Conservation (phyloP, 2,888 invertebrate genomes). For the Drosophila anomalata region DNA sequence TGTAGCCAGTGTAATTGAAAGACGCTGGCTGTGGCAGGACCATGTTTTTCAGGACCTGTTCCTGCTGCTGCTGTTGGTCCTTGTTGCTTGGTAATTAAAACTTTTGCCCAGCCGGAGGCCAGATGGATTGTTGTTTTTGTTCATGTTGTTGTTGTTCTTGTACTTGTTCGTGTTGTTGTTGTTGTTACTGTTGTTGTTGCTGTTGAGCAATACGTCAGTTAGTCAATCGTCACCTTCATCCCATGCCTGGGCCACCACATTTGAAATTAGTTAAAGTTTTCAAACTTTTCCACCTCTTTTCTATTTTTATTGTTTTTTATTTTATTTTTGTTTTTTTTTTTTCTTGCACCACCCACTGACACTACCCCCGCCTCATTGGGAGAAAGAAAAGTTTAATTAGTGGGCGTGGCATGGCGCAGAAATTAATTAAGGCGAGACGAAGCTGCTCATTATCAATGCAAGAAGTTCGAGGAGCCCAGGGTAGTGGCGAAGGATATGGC, state of each 20-base stretch:
- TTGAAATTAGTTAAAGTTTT: conserved; percentile 76
- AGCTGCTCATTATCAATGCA: conserved; percentile 73
- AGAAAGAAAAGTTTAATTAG: conserved; percentile 70
- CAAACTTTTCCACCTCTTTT: conserved; percentile 59
- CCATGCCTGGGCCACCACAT: conserved; percentile 67
- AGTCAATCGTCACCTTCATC: conserved; percentile 55
- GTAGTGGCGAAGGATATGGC: neutral
- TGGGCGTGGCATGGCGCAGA: conserved; percentile 61
- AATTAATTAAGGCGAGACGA: conserved; percentile 70
- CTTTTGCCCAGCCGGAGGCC: conserved; percentile 64
- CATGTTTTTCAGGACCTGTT: neutral
- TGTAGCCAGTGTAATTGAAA: conserved; percentile 66
- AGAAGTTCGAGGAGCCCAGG: conserved; percentile 44
- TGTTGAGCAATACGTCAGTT: conserved; percentile 75
- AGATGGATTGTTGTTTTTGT: conserved; percentile 49
- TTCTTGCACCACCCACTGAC: neutral
- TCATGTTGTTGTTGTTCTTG: neutral
- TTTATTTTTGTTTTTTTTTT: neutral
- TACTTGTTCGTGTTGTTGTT: neutral
- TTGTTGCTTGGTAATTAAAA: conserved; percentile 75
- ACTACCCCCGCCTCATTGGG: neutral
- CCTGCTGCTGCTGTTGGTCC: conserved; percentile 22
- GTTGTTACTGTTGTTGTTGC: conserved; percentile 46
- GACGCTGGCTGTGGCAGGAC: conserved; percentile 50
- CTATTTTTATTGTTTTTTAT: conserved; percentile 12